phyloP scores from a whole-genome alignment of 2,797 vertebrate species.

The Nasua narica region DNA sequence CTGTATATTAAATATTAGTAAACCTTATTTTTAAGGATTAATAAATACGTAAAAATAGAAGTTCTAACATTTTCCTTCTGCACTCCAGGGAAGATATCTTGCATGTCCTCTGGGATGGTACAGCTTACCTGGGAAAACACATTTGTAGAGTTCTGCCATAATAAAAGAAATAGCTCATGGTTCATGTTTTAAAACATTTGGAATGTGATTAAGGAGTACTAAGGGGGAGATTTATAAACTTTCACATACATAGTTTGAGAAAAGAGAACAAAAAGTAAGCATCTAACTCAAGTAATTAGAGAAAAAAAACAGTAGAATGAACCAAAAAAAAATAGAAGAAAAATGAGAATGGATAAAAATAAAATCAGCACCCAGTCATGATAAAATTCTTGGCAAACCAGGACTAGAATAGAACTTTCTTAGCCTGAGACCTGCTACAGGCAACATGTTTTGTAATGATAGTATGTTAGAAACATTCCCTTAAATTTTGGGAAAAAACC shows the following conservation, averaged over 20 bases:
- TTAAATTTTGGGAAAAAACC: neutral
- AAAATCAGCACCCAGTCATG: neutral
- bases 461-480: neutral
- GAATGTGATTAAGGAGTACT: constrained; percentile 3
- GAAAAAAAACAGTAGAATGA: neutral
- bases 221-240: neutral
- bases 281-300: neutral
- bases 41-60: neutral
- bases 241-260: neutral
- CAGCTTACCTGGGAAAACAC: neutral
- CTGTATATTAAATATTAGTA: neutral
- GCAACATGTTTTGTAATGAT: neutral
- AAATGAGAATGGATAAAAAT: neutral
- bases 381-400: neutral
- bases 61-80: neutral
- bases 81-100: neutral
- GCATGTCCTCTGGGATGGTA: neutral
- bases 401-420: neutral
- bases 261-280: neutral
- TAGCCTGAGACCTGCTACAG: neutral
- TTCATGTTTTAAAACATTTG: neutral
- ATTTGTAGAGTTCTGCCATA: neutral
- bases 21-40: constrained; percentile 23
- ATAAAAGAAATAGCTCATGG: neutral
- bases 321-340: neutral